Evolutionary conservation across 2,113 vertebrate species (phyloP), one percentile per base, ranked within the genome.

Genomic region (Hypomesus transpacificus): DNA sequence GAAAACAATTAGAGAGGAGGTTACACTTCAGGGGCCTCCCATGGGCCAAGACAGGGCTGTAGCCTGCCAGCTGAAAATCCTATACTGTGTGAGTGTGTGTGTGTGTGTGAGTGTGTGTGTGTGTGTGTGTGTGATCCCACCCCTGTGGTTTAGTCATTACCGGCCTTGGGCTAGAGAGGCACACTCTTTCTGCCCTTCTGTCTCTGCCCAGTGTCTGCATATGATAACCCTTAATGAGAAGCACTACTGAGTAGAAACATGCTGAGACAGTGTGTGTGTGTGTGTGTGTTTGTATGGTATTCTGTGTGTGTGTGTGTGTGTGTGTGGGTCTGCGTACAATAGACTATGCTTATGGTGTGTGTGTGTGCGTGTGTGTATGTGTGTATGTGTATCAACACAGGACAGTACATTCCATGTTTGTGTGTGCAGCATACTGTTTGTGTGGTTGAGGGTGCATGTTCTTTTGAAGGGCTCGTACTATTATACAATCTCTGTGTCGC

Each of bases 1-100:
- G 61, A 75, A 73, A 69, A 67, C 18, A 59, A 57, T 60, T 60
- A 60, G 18, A 28, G 16, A 58, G 69, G 26, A 60, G 21, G 50
- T 60, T 39, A 39, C 14, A 8, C 16, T 52, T 9, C 63, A 67
- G 62, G 67, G 34, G 26, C 3, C 20, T 52, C 24, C 64, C 18
- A 21, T 28, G 54, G 3, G 1, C 14, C 17, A 14, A 17, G 26
- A 18, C 2, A 18, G 57, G 60, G 54, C n/a, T 62, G 57, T 53
- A 34, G 64, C 31, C 56, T 18, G 53, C 16, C 53, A 18, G 3
- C 21, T 64, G 31, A 46, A 66, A 21, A 13, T 26, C 21, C 13
- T 21, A 52, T n/a, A 13, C n/a, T 59, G 50, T 53, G 50, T 18
- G 20, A 8, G 62, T 60, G 21, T 73, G 34, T 14, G 34, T 69